phyloP scores from a whole-genome alignment of 53 echinoderm and acorn worm species.

The Holothuria scabra region DNA sequence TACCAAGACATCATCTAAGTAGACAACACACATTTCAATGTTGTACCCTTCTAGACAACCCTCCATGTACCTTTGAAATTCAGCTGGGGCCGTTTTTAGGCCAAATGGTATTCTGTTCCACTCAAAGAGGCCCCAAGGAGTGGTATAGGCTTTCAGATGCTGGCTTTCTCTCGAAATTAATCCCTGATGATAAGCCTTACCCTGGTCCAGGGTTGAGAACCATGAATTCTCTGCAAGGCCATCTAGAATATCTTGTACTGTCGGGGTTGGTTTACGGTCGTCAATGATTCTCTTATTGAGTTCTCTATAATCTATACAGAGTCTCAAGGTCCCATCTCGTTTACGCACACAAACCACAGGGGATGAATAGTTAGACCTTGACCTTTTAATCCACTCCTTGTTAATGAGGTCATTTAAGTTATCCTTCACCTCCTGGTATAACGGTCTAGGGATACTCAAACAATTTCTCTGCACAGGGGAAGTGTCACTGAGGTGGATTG shows the following conservation, averaged over 20 bases:
- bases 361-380: slow-evolving; percentile 54
- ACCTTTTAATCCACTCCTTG: slow-evolving; percentile 55
- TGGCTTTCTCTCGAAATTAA: slow-evolving; percentile 32
- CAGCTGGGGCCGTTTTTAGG: slow-evolving; percentile 65
- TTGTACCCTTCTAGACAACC: slow-evolving; percentile 45
- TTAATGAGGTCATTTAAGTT: slow-evolving; percentile 60
- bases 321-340: slow-evolving; percentile 55
- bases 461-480: slow-evolving; percentile 66
- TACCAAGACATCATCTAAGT: slow-evolving; percentile 68
- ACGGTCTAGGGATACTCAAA: slow-evolving; percentile 53
- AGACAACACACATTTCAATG: slow-evolving; percentile 49
- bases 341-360: slow-evolving; percentile 71
- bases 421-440: slow-evolving; percentile 58
- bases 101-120: slow-evolving; percentile 61
- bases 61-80: slow-evolving; percentile 66
- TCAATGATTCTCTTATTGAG: slow-evolving; percentile 64
- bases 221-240: slow-evolving; percentile 42
- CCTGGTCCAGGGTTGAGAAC: slow-evolving; percentile 51
- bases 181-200: slow-evolving; percentile 57
- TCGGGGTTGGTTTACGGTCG: slow-evolving; percentile 61
- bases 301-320: slow-evolving; percentile 70
- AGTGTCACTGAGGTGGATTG: slow-evolving; percentile 36
- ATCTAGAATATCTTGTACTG: slow-evolving; percentile 60
- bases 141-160: slow-evolving; percentile 39
- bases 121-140: slow-evolving; percentile 41